Evolutionary conservation across 1,140 invertebrate genomes (phyloP).

Genomic region (Drosophila nannoptera): DNA sequence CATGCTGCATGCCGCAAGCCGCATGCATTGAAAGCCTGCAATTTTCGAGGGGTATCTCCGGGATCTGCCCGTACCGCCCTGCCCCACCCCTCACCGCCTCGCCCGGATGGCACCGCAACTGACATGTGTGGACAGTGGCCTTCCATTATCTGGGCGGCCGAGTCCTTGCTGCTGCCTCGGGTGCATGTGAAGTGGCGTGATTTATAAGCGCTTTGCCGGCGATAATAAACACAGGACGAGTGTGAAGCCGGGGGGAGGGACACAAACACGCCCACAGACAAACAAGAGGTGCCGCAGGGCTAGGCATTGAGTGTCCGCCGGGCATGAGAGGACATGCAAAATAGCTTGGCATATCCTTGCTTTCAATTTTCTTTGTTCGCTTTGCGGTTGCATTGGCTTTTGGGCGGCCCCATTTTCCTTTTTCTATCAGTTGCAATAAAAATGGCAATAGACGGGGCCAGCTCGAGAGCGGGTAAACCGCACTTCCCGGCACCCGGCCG

Average conservation of each 20-base stretch:
- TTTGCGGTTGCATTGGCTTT: constrained; percentile 51
- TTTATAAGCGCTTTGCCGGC: constrained; percentile 71
- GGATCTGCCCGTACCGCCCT: not conserved
- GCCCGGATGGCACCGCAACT: not conserved
- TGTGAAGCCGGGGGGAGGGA: constrained; percentile 1
- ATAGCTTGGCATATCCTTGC: constrained; percentile 43
- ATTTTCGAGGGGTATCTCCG: constrained; percentile 42
- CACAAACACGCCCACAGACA: constrained; percentile 33
- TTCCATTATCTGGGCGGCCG: constrained; percentile 41
- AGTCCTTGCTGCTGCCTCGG: constrained; percentile 13
- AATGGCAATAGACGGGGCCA: constrained; percentile 61
- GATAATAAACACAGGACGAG: constrained; percentile 58
- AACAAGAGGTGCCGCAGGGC: constrained; percentile 29
- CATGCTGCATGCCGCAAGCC: not conserved
- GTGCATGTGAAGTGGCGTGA: constrained; percentile 67
- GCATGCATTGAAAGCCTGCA: constrained; percentile 37
- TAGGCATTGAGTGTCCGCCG: not conserved
- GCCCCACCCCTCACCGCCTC: no score
- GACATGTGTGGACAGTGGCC: constrained; percentile 44
- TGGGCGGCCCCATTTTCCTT: constrained; percentile 54
- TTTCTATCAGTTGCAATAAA: constrained; percentile 69
- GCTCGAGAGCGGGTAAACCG: constrained; percentile 16
- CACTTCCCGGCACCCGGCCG: constrained; percentile 28
- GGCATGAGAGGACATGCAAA: constrained; percentile 60
- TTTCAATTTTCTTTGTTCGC: constrained; percentile 71